Percentiles rank a stretch among this genome's conserved stretches.
These are phyloP conservation scores for Smittia aterrima DNA, from an alignment of 2,888 invertebrate genomes.

Conservation along the genomic window DNA sequence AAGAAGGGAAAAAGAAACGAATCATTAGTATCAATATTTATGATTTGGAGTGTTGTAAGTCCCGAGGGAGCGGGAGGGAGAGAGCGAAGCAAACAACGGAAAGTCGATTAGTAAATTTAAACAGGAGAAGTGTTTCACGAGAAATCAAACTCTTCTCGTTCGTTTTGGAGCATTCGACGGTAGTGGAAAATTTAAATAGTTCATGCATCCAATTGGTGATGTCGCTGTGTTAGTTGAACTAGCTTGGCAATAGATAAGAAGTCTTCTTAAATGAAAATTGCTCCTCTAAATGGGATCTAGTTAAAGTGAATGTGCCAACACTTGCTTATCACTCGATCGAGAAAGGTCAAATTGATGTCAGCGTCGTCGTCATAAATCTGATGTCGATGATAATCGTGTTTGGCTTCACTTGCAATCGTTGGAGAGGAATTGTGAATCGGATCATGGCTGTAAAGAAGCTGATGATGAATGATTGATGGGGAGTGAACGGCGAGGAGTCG, in stretches of 20 bases:
- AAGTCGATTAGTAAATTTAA: background rate
- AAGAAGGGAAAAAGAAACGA: too few relatives aligned
- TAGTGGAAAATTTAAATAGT: constrained; percentile 12
- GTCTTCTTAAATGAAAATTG: background rate
- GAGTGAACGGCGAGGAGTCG: background rate
- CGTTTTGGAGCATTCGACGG: background rate
- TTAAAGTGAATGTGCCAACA: background rate
- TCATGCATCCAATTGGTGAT: constrained; percentile 7
- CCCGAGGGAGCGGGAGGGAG: too few relatives aligned
- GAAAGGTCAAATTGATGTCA: constrained; percentile 4
- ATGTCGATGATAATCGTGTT: background rate
- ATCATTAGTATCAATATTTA: constrained; percentile 38
- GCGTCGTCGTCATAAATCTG: background rate
- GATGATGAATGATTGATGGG: background rate
- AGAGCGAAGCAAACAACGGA: constrained; percentile 12
- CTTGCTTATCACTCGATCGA: background rate
- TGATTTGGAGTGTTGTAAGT: constrained; percentile 3
- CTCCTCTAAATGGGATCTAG: background rate
- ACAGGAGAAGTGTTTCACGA: background rate
- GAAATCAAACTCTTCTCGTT: background rate
- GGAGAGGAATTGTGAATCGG: too few relatives aligned
- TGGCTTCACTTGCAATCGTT: background rate
- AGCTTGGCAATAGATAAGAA: constrained; percentile 14
- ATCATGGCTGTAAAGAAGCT: background rate
- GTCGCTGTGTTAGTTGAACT: background rate